Percentiles rank a stretch among this genome's conserved stretches.
phyloP scores from a whole-genome alignment of 2,797 vertebrate genomes.

The Enteromius afrohamiltoni region DNA sequence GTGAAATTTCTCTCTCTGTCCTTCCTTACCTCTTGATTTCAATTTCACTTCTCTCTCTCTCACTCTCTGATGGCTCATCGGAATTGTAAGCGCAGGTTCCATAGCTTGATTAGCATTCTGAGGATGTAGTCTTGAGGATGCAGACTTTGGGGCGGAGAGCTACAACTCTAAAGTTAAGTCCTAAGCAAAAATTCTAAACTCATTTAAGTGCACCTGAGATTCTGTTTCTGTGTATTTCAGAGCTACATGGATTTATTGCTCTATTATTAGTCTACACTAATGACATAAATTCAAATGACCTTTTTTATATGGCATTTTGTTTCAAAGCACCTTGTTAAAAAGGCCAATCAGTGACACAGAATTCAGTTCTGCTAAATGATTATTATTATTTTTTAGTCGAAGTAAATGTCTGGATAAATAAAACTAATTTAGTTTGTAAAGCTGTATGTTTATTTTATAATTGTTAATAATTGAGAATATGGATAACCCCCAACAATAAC shows the following conservation, averaged over 20 bases:
- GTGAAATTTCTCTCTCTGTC: constrained; percentile 56
- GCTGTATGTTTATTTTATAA: not conserved
- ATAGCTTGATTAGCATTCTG: constrained; percentile 28
- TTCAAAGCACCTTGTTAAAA: not conserved
- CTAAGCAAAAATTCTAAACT: constrained; percentile 9
- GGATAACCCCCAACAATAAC: not conserved
- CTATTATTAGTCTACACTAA: not conserved
- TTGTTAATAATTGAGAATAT: not conserved
- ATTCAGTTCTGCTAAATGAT: not conserved
- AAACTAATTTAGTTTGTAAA: not conserved
- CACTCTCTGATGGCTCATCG: constrained; percentile 18
- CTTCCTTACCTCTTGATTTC: constrained; percentile 26
- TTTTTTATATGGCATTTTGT: not conserved
- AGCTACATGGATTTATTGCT: not conserved
- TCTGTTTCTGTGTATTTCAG: not conserved
- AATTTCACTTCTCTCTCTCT: constrained; percentile 32
- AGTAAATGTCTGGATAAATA: not conserved
- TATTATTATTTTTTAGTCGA: too few relatives aligned
- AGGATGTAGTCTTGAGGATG: constrained; percentile 15
- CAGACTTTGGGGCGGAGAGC: not conserved
- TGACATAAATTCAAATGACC: not conserved
- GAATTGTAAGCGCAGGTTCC: constrained; percentile 8
- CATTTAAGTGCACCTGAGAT: not conserved
- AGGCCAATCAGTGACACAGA: not conserved
- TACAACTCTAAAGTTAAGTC: not conserved